Evolutionary conservation across 2,113 vertebrate species (phyloP), one percentile per base, ranked within the genome.

Genomic region (Typhlomys cinereus): DNA sequence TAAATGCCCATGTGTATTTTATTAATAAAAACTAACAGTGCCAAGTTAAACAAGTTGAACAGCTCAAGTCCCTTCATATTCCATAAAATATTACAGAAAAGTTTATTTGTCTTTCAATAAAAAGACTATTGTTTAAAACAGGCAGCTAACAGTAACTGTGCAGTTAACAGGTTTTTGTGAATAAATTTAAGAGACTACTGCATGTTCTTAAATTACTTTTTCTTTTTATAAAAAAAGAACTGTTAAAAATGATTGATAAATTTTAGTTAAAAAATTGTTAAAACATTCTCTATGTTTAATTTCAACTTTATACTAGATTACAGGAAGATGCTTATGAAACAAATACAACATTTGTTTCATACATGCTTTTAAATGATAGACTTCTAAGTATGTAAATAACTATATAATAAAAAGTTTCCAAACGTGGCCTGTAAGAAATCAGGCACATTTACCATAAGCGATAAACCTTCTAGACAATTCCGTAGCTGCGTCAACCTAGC

Each of bases 301-400:
- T 99, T 98, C 98, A 99, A 99, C 99, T 99, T 99, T 99, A 99
- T 99, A 99, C 99, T 99, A 99, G 99, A 99, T 99, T 99, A 99
- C 98, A 99, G 98, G 99, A 99, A 98, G 98, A 98, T 98, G 97
- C 98, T 99, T 98, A 98, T 96, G 98, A 98, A 98, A 98, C 98
- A 98, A 98, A 98, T 98, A 98, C 97, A 97, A 97, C 96, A 97
- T 98, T 98, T 98, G 98, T 98, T 98, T 99, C 99, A n/a, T n/a
- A n/a, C n/a, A n/a, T n/a, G n/a, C n/a, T n/a, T n/a, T n/a, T n/a
- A n/a, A n/a, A n/a, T n/a, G n/a, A n/a, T n/a, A n/a, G n/a, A n/a
- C n/a, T n/a, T n/a, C n/a, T n/a, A n/a, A n/a, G n/a, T n/a, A n/a
- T n/a, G n/a, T n/a, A n/a, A n/a, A n/a, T n/a, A n/a, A n/a, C n/a